phyloP scores from a whole-genome alignment of 2,113 vertebrate genomes.

The Cyphomyrus plagiostoma region DNA sequence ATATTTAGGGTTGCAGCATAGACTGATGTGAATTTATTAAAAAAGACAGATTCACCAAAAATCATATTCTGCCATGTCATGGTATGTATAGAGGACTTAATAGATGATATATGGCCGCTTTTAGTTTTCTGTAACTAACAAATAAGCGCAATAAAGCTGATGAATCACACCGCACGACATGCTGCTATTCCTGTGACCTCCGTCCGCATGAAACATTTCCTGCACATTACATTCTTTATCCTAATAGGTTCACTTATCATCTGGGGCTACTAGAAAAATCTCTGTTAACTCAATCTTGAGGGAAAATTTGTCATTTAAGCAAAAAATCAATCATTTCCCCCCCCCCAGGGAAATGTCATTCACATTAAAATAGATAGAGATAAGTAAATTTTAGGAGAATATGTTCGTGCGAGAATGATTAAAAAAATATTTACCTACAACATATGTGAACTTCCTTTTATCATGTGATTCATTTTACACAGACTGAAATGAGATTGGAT shows the following conservation, averaged over 20 bases:
- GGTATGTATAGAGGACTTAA: constrained; percentile 15
- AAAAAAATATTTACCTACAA: not conserved
- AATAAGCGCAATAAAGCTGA: constrained; percentile 41
- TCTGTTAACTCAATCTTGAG: constrained; percentile 35
- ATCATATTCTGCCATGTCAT: constrained; percentile 15
- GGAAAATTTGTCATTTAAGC: constrained; percentile 38
- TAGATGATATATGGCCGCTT: constrained; percentile 15
- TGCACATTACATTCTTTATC: constrained; percentile 47
- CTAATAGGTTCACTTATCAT: constrained; percentile 46
- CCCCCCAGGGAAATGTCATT: not conserved
- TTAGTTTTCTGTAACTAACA: constrained; percentile 27
- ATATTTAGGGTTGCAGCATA: not conserved
- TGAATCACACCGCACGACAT: constrained; percentile 27
- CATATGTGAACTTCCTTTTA: not conserved
- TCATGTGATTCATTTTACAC: not conserved
- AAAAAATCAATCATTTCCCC: constrained; percentile 18
- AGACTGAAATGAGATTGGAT: not conserved
- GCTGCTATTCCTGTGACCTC: constrained; percentile 35
- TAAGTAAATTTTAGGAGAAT: not conserved
- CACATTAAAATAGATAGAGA: not conserved
- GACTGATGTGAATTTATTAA: not conserved
- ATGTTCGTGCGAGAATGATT: not conserved
- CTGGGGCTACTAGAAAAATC: constrained; percentile 33
- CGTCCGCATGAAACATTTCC: constrained; percentile 33
- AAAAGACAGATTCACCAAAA: not conserved